phyloP scores from a whole-genome alignment of 2,113 vertebrate species.

The Pycnonotus jocosus region DNA sequence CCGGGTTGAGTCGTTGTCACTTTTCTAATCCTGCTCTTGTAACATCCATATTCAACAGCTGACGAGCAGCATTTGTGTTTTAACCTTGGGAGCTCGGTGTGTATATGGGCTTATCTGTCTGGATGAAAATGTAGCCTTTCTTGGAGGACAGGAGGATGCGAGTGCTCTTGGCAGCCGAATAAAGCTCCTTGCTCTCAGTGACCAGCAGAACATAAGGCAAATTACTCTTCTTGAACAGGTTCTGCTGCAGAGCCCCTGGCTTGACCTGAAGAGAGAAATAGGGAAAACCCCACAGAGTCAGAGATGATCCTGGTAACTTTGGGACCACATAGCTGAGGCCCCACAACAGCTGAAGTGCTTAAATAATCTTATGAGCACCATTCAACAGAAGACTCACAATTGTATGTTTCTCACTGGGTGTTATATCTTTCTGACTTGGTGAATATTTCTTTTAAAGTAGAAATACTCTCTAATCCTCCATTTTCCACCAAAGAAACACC shows the following conservation, averaged over 20 bases:
- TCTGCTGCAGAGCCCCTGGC: not conserved
- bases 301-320: not conserved
- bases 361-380: not conserved
- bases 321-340: not conserved
- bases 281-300: not conserved
- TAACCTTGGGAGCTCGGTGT: slow-evolving; percentile 67
- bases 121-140: slow-evolving; percentile 59
- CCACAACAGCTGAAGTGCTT: not conserved
- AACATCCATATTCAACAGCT: not conserved
- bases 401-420: not conserved
- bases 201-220: not conserved
- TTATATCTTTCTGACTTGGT: not conserved
- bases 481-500: not conserved
- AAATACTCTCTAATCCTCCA: not conserved
- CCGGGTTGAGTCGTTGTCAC: not conserved
- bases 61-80: not conserved
- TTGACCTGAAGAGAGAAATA: slow-evolving; percentile 36
- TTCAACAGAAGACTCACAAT: not conserved
- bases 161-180: not conserved
- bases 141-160: slow-evolving; percentile 65
- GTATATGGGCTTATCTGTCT: slow-evolving; percentile 70
- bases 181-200: slow-evolving; percentile 29
- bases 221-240: not conserved
- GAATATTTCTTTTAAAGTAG: not conserved
- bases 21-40: not conserved